A percentile compares a stretch with the other conserved stretches of the same genome.
Evolutionary conservation across 2,113 vertebrate species (phyloP).

Genomic region (mouse (Mus musculus)): GRCm39 chr4:64243001-64243500

Average conservation of each 20-base stretch:
- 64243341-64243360: background rate
- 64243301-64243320: background rate
- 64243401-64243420: background rate
- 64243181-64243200: background rate
- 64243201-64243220: background rate
- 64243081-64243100: background rate
- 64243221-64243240: background rate
- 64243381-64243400: background rate
- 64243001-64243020: background rate
- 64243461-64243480: background rate
- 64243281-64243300: background rate
- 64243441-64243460: background rate
- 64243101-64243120: background rate
- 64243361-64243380: accelerated
- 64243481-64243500: background rate
- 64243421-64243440: background rate
- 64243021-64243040: background rate
- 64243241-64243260: background rate
- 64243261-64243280: background rate
- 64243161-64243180: background rate
- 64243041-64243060: background rate
- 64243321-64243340: background rate
- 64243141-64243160: background rate
- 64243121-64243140: background rate
- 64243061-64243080: background rate